A percentile compares a stretch with the other conserved stretches of the same genome.
Conservation (phyloP, 2,797 vertebrate genomes). For the Xenentodon cancila region DNA sequence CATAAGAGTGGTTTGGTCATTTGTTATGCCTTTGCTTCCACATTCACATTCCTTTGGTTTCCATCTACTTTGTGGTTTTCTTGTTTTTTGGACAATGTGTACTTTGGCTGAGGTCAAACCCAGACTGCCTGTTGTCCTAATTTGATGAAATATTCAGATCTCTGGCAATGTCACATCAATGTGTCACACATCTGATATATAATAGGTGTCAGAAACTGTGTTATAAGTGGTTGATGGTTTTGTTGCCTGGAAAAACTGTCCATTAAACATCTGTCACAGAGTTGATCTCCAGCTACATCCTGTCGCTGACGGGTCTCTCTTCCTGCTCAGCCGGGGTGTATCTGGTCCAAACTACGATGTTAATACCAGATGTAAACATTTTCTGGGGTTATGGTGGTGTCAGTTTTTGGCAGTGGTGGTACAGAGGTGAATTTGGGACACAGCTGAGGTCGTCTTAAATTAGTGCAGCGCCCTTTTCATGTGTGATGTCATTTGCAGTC, state of each 20-base stretch:
- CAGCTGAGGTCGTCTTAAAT: conserved; percentile 31
- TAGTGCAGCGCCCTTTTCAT: conserved; percentile 40
- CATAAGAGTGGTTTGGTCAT: conserved; percentile 51
- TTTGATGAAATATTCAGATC: not conserved
- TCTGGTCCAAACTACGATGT: conserved; percentile 1
- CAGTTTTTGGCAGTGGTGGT: conserved; percentile 1
- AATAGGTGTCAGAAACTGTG: not conserved
- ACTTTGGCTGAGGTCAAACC: conserved; percentile 39
- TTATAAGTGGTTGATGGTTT: no score
- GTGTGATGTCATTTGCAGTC: conserved; percentile 60
- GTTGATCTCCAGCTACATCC: conserved; percentile 6
- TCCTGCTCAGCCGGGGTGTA: not conserved
- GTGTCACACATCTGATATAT: not conserved
- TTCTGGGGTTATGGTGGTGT: conserved; percentile 10
- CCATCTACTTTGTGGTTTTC: conserved; percentile 61
- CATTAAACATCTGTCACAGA: not conserved
- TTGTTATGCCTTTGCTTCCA: conserved; percentile 52
- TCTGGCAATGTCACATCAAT: not conserved
- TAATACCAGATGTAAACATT: conserved; percentile 13
- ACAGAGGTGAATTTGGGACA: conserved; percentile 60
- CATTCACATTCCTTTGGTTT: conserved; percentile 47
- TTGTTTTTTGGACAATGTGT: conserved; percentile 75
- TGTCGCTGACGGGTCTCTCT: not conserved
- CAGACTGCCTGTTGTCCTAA: not conserved
- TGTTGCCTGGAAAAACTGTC: no score